Evolutionary conservation across 2,888 invertebrate genomes (phyloP).

Genomic region (Mesochorus sp.): DNA sequence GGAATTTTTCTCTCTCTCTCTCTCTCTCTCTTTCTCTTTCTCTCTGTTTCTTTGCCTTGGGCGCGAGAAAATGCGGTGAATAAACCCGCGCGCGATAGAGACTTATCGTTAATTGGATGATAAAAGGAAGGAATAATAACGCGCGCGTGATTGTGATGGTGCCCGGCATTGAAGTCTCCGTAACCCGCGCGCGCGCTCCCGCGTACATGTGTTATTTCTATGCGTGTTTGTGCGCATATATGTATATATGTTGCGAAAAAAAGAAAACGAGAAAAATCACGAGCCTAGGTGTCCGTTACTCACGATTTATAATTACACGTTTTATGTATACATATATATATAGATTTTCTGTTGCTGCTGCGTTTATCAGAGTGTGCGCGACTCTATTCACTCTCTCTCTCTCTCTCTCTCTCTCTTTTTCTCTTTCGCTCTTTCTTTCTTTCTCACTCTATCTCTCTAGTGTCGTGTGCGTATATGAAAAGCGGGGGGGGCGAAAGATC

Average conservation of each 20-base stretch:
- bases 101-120: conserved; percentile 75
- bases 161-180: conserved; percentile 42
- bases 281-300: conserved; percentile 70
- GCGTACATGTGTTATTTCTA: conserved; percentile 67
- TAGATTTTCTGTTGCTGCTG: conserved; percentile 16
- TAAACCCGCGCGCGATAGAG: conserved; percentile 71
- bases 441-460: conserved; percentile 10
- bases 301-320: conserved; percentile 74
- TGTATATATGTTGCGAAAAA: neutral
- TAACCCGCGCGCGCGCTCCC: conserved; percentile 62
- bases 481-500: conserved; percentile 28
- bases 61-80: conserved; percentile 51
- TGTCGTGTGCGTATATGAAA: conserved; percentile 36
- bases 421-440: neutral
- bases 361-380: conserved; percentile 32
- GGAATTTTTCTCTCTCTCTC: conserved; percentile 3
- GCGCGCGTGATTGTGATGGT: neutral
- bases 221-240: neutral
- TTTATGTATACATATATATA: conserved; percentile 35
- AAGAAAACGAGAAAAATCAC: conserved; percentile 39
- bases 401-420: conserved; percentile 1
- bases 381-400: neutral
- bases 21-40: neutral
- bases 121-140: conserved; percentile 66
- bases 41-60: neutral